Percentiles rank a stretch among this genome's conserved stretches.
Conservation (phyloP, 2,113 vertebrate species). For the Xiphophorus hellerii region DNA sequence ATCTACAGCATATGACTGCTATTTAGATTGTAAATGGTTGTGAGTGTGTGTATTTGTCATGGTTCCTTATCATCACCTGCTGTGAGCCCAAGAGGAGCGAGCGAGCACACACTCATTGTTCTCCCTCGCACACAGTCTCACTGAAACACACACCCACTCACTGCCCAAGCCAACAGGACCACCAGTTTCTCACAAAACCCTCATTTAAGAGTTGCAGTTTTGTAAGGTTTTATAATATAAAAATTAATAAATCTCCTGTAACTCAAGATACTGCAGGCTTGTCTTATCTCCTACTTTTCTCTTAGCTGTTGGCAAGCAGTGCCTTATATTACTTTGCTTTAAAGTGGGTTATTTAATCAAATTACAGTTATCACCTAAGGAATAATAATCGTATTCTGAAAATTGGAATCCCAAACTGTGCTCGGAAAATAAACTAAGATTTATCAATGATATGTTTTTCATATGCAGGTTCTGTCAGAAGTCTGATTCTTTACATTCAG, state of each 20-base stretch:
- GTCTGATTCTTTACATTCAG: conserved; percentile 50
- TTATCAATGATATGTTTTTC: conserved; percentile 31
- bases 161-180: conserved; percentile 41
- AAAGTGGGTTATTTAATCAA: conserved; percentile 1
- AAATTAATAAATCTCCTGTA: conserved; percentile 1
- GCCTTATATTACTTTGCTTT: neutral
- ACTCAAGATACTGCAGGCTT: conserved; percentile 1
- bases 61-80: conserved; percentile 69
- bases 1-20: conserved; percentile 59
- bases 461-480: conserved; percentile 37
- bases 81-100: conserved; percentile 46
- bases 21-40: conserved; percentile 63
- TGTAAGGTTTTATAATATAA: neutral
- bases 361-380: conserved; percentile 26
- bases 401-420: neutral
- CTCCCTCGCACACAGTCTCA: conserved; percentile 13
- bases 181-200: conserved; percentile 26
- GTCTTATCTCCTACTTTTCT: neutral
- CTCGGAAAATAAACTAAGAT: conserved; percentile 42
- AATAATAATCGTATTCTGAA: conserved; percentile 9
- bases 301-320: conserved; percentile 10
- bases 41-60: conserved; percentile 69
- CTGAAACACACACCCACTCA: conserved; percentile 45
- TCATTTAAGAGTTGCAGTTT: conserved; percentile 24
- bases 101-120: conserved; percentile 36